These are phyloP conservation scores for Oxyruncus cristatus DNA, from an alignment of 2,113 vertebrate genomes.

Conservation along the genomic window DNA sequence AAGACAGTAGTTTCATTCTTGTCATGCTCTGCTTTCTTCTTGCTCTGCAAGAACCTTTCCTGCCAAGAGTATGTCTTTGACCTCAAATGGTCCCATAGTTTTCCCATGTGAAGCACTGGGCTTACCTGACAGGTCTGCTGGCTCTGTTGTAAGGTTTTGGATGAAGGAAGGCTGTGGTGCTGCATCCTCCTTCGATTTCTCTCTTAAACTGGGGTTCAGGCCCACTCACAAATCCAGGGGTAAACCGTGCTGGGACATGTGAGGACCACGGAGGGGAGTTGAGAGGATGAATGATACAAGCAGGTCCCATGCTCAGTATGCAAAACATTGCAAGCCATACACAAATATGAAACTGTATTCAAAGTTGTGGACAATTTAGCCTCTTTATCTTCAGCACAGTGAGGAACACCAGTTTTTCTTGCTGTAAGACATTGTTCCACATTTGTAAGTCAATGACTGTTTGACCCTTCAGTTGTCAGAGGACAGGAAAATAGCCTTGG, in stretches of 20 bases:
- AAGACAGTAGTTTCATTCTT: neutral
- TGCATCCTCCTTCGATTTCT: neutral
- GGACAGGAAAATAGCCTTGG: conserved; percentile 18
- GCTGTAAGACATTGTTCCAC: neutral
- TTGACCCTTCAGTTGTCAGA: neutral
- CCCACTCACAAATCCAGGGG: accelerated
- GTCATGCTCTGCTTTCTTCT: neutral
- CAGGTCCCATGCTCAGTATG: neutral
- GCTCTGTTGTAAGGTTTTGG: neutral
- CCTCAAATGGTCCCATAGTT: neutral
- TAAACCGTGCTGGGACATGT: neutral
- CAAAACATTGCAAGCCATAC: neutral
- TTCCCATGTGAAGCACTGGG: neutral
- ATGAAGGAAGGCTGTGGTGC: neutral
- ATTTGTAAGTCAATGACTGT: neutral
- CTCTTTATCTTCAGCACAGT: neutral
- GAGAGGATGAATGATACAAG: neutral
- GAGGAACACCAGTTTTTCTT: neutral
- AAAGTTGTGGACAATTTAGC: neutral
- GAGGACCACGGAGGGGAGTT: neutral
- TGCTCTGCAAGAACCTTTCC: neutral
- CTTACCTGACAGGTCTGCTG: neutral
- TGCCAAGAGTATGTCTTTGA: neutral
- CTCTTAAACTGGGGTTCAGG: neutral
- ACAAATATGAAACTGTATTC: neutral